Conservation (phyloP, 1,140 invertebrate species). For the Dryas iulia region DNA sequence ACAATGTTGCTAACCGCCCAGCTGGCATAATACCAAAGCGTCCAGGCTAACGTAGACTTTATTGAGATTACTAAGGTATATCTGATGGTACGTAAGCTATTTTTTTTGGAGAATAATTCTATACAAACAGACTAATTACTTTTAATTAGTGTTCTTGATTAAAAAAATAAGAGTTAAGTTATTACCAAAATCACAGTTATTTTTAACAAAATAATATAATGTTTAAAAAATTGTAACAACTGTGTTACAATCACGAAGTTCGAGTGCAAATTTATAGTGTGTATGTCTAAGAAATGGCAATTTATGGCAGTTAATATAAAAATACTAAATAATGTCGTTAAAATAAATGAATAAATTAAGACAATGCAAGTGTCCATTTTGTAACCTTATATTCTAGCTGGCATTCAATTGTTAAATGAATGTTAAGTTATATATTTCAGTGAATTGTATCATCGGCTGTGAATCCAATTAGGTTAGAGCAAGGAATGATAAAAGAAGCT, state of each 20-base stretch:
- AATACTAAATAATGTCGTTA: neutral
- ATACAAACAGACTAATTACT: no score
- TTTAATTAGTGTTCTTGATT: no score
- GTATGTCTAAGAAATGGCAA: neutral
- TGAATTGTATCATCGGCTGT: neutral
- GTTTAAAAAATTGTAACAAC: no score
- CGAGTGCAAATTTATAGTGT: no score
- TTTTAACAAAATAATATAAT: no score
- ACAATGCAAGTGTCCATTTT: neutral
- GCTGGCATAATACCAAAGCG: constrained; percentile 29
- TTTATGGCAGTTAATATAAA: neutral
- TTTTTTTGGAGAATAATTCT: neutral
- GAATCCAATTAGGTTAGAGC: neutral
- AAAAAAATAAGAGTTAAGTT: no score
- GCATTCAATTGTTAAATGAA: neutral
- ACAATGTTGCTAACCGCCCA: constrained; percentile 24
- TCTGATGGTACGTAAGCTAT: neutral
- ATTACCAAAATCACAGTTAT: no score
- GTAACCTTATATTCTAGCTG: neutral
- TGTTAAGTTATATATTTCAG: neutral
- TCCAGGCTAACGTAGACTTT: constrained; percentile 16
- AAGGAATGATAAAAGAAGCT: neutral
- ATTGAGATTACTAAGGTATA: neutral
- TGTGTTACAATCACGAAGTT: no score
- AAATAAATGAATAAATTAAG: neutral